Evolutionary conservation across 2,888 invertebrate species (phyloP).

Genomic region (Lymantria monacha): DNA sequence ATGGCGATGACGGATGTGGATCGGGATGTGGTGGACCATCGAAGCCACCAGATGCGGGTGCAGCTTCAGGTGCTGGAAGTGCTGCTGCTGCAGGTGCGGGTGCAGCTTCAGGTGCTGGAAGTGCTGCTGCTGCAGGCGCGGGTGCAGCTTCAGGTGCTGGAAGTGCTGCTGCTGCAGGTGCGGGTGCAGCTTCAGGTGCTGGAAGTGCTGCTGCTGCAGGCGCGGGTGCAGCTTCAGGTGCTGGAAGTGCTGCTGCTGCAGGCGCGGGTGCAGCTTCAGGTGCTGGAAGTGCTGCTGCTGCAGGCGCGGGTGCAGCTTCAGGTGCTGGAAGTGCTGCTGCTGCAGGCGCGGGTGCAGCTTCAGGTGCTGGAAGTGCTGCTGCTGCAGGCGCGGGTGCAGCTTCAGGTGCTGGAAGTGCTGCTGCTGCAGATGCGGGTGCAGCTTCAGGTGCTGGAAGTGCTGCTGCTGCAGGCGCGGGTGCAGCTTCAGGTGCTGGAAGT

Average conservation of each 20-base stretch:
- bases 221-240: background rate
- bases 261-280: background rate
- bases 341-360: background rate
- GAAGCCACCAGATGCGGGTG: background rate
- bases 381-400: background rate
- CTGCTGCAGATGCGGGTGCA: background rate
- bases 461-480: background rate
- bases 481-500: background rate
- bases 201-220: background rate
- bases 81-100: background rate
- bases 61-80: background rate
- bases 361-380: background rate
- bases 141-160: background rate
- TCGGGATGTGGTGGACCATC: too few species aligned
- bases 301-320: background rate
- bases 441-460: background rate
- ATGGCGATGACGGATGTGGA: too few species aligned
- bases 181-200: background rate
- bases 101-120: background rate
- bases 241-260: background rate
- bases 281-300: background rate
- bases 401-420: background rate
- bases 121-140: background rate
- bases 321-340: background rate
- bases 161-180: background rate